Base-by-base conservation (phyloP, 2,113 vertebrate species). In the Rhadina sibilatrix region DNA sequence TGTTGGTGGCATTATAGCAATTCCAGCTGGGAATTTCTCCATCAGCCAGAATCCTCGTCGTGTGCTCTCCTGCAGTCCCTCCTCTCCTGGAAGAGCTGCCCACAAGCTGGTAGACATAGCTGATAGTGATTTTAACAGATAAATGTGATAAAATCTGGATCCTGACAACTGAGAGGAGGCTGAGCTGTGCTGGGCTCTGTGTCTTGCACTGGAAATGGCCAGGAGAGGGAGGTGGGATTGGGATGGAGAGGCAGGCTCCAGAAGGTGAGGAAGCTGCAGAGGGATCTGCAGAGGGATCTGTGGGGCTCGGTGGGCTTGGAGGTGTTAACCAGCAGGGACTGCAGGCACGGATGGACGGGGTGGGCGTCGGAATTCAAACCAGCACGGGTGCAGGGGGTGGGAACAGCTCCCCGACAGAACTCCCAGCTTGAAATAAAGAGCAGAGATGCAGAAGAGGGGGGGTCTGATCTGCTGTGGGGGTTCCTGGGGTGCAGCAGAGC, bases 31-130 rank as follows among this genome's bases (percentile, higher is more conserved):
- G 76, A 66, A 5, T 3, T 0, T 70, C 46, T 38, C 35, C 20
- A 19, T 12, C 23, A 14, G 11, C 3, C 1, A 5, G 17, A 42
- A 35, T 81, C 65, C 12, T 3, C 2, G 0, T 11, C 1, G 5
- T 8, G 38, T 13, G 37, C 57, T 61, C 24, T 81, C 27, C 50
- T n/a, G 52, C 18, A 7, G 33, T 37, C 38, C 23, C 37, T 31
- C 19, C 23, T 61, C 27, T 28, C 38, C 14, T 64, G 77, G 33
- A 37, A 12, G 68, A 69, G 64, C 11, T 90, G 42, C 60, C 65
- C 8, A 10, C 17, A 2, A 20, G 37, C 59, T 64, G 40, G 28
- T 4, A 28, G 70, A 40, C 15, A 3, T 5, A 44, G 74, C 52
- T 35, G 72, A 13, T 46, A 10, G 33, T 66, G 7, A 5, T 22